phyloP scores from a whole-genome alignment of 2,797 vertebrate genomes.

The Lepilemur ruficaudatus region DNA sequence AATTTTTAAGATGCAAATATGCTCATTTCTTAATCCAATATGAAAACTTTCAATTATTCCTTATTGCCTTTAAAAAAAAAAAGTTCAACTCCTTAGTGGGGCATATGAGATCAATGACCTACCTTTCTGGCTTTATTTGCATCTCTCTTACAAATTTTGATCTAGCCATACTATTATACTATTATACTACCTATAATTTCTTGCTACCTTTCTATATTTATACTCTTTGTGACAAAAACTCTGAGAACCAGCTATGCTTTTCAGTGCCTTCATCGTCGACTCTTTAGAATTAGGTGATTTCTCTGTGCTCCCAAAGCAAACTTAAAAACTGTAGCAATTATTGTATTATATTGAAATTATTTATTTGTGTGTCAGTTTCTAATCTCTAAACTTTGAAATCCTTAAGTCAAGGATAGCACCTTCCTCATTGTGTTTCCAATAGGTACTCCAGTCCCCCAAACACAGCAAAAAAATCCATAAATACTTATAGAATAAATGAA shows the following conservation, averaged over 20 bases:
- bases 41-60: not conserved
- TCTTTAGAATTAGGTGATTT: not conserved
- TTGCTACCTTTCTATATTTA: slow-evolving; percentile 8
- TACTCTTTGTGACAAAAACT: slow-evolving; percentile 5
- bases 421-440: not conserved
- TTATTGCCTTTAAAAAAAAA: not conserved
- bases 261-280: not conserved
- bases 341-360: slow-evolving; percentile 3
- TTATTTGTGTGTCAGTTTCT: not conserved
- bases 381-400: slow-evolving; percentile 15
- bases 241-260: not conserved
- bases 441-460: not conserved
- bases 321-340: not conserved
- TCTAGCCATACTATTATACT: not conserved
- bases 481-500: not conserved
- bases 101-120: not conserved
- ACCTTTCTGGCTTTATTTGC: not conserved
- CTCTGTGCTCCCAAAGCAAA: not conserved
- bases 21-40: not conserved
- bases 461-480: not conserved
- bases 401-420: not conserved
- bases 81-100: not conserved
- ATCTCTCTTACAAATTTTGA: not conserved
- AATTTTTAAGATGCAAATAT: slow-evolving; percentile 3
- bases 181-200: not conserved